Evolutionary conservation across 2,888 invertebrate species (phyloP), one percentile per base, ranked within the genome.

Genomic region (Sesamia inferens): DNA sequence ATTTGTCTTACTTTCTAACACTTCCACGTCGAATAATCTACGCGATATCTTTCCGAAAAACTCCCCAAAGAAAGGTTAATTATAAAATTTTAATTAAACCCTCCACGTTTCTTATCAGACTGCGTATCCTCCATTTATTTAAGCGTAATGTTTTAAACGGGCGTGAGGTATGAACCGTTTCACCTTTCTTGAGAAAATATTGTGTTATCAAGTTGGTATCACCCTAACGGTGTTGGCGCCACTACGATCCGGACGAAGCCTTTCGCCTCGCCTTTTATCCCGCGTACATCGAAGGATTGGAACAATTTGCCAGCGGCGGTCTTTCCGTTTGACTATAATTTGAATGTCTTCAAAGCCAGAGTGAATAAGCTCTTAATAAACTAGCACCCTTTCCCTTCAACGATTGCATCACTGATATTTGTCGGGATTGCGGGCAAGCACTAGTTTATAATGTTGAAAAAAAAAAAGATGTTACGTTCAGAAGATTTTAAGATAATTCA

Each of bases 11-110:
- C 11, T 14, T n/a, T 31, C 14, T 47, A 57, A 57, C 24, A 16
- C 57, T 57, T 57, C 58, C 16, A n/a, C 7, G n/a, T 59, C 39
- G 16, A 61, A 68, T 54, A 68, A 76, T 76, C n/a, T 19, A 24
- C 22, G 2, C 13, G 10, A 10, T 42, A 55, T 31, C n/a, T 59
- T 19, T 13, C 31, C 55, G 19, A 51, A 69, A n/a, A 48, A 67
- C 57, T 64, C 39, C 55, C 19, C 13, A 31, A 58, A 63, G 42
- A 80, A 74, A 76, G 63, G 51, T 47, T 59, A 47, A 64, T 81
- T 68, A 74, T 77, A 84, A 81, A 82, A 82, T 74, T 70, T 67
- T 82, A 82, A 84, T 82, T 84, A 81, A 82, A 64, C 2, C 58
- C 55, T 62, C 81, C 74, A 57, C 81, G 68, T 77, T 75, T 55